A percentile compares a stretch with the other conserved stretches of the same genome.
phyloP scores from a whole-genome alignment of 2,888 invertebrate species.

The Amorpha juglandis region DNA sequence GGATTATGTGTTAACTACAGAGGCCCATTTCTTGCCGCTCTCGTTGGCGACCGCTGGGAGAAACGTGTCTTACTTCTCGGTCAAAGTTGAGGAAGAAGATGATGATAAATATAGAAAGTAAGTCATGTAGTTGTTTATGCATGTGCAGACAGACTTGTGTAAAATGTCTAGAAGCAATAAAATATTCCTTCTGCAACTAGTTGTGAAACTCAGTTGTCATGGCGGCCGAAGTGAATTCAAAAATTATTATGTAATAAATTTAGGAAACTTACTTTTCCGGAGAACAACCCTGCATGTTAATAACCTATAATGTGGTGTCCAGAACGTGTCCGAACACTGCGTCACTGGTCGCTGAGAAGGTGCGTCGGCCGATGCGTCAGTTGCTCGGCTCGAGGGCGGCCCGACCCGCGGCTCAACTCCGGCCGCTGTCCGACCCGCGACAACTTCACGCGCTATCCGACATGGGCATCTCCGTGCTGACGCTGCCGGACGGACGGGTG shows the following conservation, averaged over 20 bases:
- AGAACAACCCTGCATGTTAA: no score
- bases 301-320: no score
- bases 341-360: conserved; percentile 92
- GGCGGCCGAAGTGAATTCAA: no score
- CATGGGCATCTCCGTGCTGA: conserved; percentile 97
- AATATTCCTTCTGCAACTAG: no score
- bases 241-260: no score
- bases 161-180: no score
- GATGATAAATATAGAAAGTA: conserved; percentile 74
- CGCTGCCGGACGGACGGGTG: conserved; percentile 94
- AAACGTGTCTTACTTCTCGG: conserved; percentile 73
- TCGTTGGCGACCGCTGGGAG: conserved; percentile 88
- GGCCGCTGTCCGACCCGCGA: conserved; percentile 92
- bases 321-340: conserved; percentile 94
- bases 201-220: no score
- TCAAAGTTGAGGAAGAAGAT: conserved; percentile 76
- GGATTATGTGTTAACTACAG: conserved; percentile 95
- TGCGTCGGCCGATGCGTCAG: conserved; percentile 92
- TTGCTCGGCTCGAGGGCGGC: conserved; percentile 89
- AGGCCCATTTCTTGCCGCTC: conserved; percentile 97
- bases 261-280: no score
- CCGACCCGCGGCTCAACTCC: conserved; percentile 87
- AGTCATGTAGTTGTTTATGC: conserved; percentile 40
- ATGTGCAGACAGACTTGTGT: not conserved
- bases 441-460: conserved; percentile 94